These are phyloP conservation scores for Catocala nupta DNA, from an alignment of 2,888 invertebrate species.

Conservation along the genomic window DNA sequence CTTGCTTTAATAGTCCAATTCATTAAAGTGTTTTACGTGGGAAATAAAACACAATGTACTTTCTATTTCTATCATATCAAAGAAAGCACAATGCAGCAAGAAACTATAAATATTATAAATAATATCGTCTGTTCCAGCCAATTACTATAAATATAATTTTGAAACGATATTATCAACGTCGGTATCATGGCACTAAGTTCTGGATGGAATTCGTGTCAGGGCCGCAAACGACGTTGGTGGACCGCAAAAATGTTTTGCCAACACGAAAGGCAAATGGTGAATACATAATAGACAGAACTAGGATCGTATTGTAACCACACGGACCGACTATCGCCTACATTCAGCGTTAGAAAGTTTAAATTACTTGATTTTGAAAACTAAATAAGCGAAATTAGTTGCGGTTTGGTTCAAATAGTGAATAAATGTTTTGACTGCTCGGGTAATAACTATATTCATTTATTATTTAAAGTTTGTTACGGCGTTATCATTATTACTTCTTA, in stretches of 20 bases:
- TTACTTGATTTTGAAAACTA: not conserved
- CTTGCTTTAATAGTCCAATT: slow-evolving; percentile 24
- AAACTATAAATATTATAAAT: slow-evolving; percentile 11
- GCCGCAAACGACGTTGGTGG: slow-evolving; percentile 42
- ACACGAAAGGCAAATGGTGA: slow-evolving; percentile 20
- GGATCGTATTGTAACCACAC: slow-evolving; percentile 24
- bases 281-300: slow-evolving; percentile 17
- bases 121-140: not conserved
- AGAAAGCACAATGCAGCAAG: not conserved
- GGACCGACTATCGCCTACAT: slow-evolving; percentile 11
- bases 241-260: slow-evolving; percentile 42
- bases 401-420: not conserved
- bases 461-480: not conserved
- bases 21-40: slow-evolving; percentile 32
- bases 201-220: slow-evolving; percentile 54
- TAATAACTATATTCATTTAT: not conserved
- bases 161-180: slow-evolving; percentile 9
- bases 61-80: slow-evolving; percentile 35
- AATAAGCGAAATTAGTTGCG: slow-evolving; percentile 17
- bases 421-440: too few species aligned
- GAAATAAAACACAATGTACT: slow-evolving; percentile 38
- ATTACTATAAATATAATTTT: not conserved
- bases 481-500: too few species aligned
- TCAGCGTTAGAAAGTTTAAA: slow-evolving; percentile 34
- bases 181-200: slow-evolving; percentile 32